phyloP scores from a whole-genome alignment of 2,888 invertebrate species.

The Diadegma fenestrale region DNA sequence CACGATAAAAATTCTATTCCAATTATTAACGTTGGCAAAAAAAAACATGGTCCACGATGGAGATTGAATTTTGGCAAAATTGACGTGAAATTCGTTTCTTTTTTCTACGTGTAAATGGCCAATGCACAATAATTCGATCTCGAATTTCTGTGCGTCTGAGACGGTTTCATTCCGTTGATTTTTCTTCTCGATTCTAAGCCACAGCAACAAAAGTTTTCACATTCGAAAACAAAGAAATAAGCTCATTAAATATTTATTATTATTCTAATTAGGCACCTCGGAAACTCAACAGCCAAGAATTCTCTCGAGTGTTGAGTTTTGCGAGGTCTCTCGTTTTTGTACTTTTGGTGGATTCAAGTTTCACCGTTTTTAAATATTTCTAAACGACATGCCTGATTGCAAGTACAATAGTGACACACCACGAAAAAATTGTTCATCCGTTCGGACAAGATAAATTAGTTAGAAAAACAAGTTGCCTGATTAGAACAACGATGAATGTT shows the following conservation, averaged over 20 bases:
- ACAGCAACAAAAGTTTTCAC: not conserved
- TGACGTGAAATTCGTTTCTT: conserved; percentile 19
- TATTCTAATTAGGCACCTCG: conserved; percentile 11
- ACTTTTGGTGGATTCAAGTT: not conserved
- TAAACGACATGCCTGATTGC: not conserved
- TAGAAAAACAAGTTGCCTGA: conserved; percentile 1
- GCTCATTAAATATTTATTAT: conserved; percentile 1
- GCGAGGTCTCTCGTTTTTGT: not conserved
- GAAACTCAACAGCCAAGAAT: conserved; percentile 1
- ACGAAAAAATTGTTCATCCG: conserved; percentile 9
- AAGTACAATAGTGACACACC: conserved; percentile 19
- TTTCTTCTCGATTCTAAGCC: conserved; percentile 1
- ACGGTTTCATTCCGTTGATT: conserved; percentile 2
- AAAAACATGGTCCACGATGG: not conserved
- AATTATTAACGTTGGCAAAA: too few relatives aligned
- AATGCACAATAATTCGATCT: conserved; percentile 50
- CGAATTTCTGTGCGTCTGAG: not conserved
- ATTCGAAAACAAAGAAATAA: not conserved
- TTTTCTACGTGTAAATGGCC: too few relatives aligned
- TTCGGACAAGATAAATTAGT: conserved; percentile 1
- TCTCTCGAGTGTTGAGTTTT: not conserved
- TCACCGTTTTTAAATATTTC: conserved; percentile 12
- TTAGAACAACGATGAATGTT: conserved; percentile 2
- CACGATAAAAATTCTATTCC: not conserved
- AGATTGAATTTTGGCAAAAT: not conserved